These are phyloP conservation scores for Anolis sagrei DNA, from an alignment of 2,113 vertebrate species.

Conservation along the genomic window DNA sequence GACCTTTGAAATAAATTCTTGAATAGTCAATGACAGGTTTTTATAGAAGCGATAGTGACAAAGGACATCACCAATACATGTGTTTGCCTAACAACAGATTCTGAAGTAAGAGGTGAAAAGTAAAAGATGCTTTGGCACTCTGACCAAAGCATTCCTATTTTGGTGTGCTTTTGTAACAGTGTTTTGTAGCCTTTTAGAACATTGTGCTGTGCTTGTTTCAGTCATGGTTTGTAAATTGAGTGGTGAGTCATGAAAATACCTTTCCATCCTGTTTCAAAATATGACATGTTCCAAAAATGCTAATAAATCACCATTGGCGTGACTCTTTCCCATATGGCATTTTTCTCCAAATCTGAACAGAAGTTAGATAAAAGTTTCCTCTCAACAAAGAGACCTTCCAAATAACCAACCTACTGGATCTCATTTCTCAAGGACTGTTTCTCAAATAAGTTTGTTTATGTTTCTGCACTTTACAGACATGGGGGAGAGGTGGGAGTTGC, in stretches of 20 bases:
- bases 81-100: neutral
- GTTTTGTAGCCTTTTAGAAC: conserved; percentile 5
- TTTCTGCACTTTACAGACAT: neutral
- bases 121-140: neutral
- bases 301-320: conserved; percentile 75
- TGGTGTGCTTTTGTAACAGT: neutral
- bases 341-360: neutral
- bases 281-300: conserved; percentile 56
- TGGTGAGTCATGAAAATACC: conserved; percentile 33
- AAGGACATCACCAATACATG: neutral
- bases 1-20: conserved; percentile 4
- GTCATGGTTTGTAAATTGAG: conserved; percentile 21
- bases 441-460: neutral
- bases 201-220: conserved; percentile 18
- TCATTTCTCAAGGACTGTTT: neutral
- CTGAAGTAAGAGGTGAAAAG: neutral
- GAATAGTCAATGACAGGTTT: neutral
- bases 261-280: conserved; percentile 5
- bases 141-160: neutral
- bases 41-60: neutral
- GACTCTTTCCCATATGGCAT: neutral
- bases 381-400: neutral
- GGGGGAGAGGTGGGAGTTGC: neutral
- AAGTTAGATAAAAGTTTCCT: neutral
- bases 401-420: neutral